Conservation (phyloP, 1,140 invertebrate genomes). For the Anagrus nilaparvatae region DNA sequence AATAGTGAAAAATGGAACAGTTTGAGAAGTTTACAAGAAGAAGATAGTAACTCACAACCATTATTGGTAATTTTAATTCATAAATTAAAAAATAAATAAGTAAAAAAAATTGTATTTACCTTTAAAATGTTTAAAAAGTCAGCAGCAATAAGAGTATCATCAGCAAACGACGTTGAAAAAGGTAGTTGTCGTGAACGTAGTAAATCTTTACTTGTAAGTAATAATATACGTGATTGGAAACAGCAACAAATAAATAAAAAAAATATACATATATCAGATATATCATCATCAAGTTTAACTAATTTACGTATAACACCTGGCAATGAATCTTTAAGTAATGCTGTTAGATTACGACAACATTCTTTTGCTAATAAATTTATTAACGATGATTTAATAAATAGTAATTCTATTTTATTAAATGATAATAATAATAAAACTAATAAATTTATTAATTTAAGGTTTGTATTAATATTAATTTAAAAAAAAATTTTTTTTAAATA, state of each 20-base stretch:
- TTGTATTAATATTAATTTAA: not conserved
- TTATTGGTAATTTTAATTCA: slow-evolving; percentile 6
- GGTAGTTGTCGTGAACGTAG: slow-evolving; percentile 11
- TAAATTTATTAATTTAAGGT: not conserved
- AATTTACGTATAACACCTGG: slow-evolving; percentile 25
- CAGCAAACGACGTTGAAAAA: slow-evolving; percentile 22
- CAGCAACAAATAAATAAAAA: not conserved
- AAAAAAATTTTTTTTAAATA: not conserved
- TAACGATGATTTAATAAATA: no score
- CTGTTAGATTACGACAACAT: no score
- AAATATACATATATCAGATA: slow-evolving; percentile 1
- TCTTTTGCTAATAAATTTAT: no score
- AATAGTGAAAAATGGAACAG: slow-evolving; percentile 28
- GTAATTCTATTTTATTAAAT: no score
- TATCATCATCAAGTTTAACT: slow-evolving; percentile 27
- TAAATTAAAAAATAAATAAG: not conserved
- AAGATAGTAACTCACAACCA: slow-evolving; percentile 8
- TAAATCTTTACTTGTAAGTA: slow-evolving; percentile 10
- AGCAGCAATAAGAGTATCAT: slow-evolving; percentile 19
- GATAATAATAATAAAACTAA: not conserved
- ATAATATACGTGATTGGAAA: slow-evolving; percentile 1
- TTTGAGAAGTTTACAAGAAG: slow-evolving; percentile 32
- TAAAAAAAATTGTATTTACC: not conserved
- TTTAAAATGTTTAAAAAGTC: slow-evolving; percentile 13
- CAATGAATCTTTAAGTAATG: slow-evolving; percentile 21